Evolutionary conservation across 2,797 vertebrate species (phyloP).

Genomic region (Diplodus puntazzo): DNA sequence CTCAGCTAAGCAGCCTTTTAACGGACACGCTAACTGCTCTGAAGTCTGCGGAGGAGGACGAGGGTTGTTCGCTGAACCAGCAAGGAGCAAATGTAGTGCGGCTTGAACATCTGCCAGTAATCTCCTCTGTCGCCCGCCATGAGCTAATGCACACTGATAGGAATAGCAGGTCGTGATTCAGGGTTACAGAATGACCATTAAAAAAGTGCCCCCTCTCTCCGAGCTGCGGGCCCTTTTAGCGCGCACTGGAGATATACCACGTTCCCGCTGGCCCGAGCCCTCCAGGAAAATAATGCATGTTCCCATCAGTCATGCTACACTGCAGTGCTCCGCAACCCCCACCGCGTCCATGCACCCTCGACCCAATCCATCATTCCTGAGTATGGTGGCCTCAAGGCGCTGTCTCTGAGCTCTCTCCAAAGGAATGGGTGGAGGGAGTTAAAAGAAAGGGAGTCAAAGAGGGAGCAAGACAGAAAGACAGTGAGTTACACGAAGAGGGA

Average conservation of each 20-base stretch:
- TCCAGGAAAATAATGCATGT: conserved; percentile 82
- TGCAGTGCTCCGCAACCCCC: conserved; percentile 79
- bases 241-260: conserved; percentile 37
- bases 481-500: conserved; percentile 30
- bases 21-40: conserved; percentile 45
- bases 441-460: conserved; percentile 45
- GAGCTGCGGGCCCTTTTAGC: conserved; percentile 47
- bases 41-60: conserved; percentile 43
- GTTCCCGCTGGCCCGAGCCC: conserved; percentile 60
- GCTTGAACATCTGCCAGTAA: conserved; percentile 57
- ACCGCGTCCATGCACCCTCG: conserved; percentile 67
- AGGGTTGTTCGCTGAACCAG: conserved; percentile 28
- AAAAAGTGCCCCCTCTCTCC: conserved; percentile 38
- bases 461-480: conserved; percentile 38
- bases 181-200: conserved; percentile 50
- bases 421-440: conserved; percentile 37
- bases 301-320: conserved; percentile 85
- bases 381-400: conserved; percentile 74
- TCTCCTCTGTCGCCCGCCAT: conserved; percentile 31
- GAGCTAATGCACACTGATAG: conserved; percentile 35
- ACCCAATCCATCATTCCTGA: conserved; percentile 83
- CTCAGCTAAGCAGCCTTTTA: conserved; percentile 60
- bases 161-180: conserved; percentile 52
- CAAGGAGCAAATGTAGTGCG: conserved; percentile 24
- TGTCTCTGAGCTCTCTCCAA: conserved; percentile 65